phyloP scores from a whole-genome alignment of 2,888 invertebrate species.

The Cosmorhoe ocellata region DNA sequence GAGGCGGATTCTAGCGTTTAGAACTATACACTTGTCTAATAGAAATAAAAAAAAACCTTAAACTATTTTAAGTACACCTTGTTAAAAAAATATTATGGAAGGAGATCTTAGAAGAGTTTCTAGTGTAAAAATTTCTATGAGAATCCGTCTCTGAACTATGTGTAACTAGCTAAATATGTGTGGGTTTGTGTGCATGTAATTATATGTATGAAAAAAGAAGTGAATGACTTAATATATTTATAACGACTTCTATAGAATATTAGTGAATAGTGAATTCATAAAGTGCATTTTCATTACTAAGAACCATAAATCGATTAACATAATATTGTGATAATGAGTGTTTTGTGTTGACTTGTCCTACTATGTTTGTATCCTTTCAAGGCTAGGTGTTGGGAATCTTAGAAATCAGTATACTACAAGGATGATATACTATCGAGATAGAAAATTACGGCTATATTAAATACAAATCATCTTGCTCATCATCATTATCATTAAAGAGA shows the following conservation, averaged over 20 bases:
- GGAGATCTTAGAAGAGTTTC: too few species aligned
- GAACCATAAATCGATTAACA: neutral
- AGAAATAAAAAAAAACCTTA: too few species aligned
- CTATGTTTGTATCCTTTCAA: too few species aligned
- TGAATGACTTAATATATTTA: conserved; percentile 67
- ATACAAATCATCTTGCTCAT: neutral
- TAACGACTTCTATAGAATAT: conserved; percentile 6
- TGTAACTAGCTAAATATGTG: conserved; percentile 34
- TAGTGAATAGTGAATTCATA: neutral
- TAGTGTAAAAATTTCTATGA: neutral
- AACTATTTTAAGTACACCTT: too few species aligned
- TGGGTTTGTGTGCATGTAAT: conserved; percentile 52
- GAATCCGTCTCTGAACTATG: conserved; percentile 23
- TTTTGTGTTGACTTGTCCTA: neutral
- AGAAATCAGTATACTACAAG: too few species aligned
- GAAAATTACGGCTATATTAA: neutral
- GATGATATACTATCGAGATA: too few species aligned
- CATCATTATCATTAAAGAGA: neutral
- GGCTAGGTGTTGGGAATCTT: too few species aligned
- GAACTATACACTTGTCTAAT: too few species aligned
- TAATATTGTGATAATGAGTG: conserved; percentile 1
- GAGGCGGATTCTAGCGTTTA: neutral
- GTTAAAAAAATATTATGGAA: neutral
- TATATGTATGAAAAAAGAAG: conserved; percentile 71
- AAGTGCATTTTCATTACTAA: conserved; percentile 2